phyloP scores from a whole-genome alignment of 2,888 invertebrate genomes.

The Melanargia galathea region DNA sequence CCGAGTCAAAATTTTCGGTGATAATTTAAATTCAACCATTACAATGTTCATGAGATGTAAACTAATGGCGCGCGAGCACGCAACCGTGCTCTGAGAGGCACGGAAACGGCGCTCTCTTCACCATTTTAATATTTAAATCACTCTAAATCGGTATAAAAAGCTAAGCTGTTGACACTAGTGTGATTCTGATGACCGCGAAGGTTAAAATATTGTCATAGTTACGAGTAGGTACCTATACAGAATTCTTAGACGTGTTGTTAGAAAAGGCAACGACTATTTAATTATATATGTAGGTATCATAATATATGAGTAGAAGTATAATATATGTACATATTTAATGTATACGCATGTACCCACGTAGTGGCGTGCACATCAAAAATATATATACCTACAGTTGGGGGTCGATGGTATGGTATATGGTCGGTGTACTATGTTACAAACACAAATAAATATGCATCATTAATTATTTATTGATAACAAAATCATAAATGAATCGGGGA shows the following conservation, averaged over 20 bases:
- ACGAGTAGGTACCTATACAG: no score
- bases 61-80: slow-evolving; percentile 40
- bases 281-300: no score
- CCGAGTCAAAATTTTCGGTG: slow-evolving; percentile 26
- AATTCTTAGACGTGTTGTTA: slow-evolving; percentile 8
- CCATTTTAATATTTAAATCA: slow-evolving; percentile 47
- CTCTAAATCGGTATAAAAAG: slow-evolving; percentile 40
- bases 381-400: no score
- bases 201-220: slow-evolving; percentile 5
- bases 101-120: slow-evolving; percentile 41
- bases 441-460: no score
- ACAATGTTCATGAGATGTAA: slow-evolving; percentile 32
- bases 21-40: slow-evolving; percentile 34
- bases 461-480: no score
- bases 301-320: no score
- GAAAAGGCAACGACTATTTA: slow-evolving; percentile 8
- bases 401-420: no score
- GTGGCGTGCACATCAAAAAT: no score
- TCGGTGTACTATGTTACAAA: no score
- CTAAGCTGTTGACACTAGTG: slow-evolving; percentile 39
- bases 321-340: no score
- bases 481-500: no score
- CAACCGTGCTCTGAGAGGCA: slow-evolving; percentile 31
- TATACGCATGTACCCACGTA: no score
- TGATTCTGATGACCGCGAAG: slow-evolving; percentile 26